Conservation (phyloP, 1,140 invertebrate genomes). For the Zaprionus nigranus region DNA sequence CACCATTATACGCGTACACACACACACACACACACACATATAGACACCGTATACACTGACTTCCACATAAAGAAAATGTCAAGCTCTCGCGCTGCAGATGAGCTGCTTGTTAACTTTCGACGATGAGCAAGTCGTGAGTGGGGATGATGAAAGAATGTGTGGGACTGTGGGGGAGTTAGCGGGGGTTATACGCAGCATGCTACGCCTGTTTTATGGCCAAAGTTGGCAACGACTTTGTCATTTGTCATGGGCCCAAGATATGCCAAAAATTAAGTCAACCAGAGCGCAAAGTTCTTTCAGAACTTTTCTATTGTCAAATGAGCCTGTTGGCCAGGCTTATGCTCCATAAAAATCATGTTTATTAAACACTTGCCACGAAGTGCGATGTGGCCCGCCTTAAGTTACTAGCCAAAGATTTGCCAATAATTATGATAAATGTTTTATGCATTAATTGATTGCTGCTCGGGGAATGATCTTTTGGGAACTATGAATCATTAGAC, state of each 20-base stretch:
- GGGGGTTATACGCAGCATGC: neutral
- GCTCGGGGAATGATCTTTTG: conserved; percentile 22
- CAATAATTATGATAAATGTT: conserved; percentile 67
- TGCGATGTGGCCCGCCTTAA: neutral
- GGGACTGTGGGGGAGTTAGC: neutral
- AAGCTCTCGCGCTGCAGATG: conserved; percentile 18
- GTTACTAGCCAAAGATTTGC: conserved; percentile 41
- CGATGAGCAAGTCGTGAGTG: neutral
- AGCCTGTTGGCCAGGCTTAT: conserved; percentile 18
- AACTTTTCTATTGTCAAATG: conserved; percentile 53
- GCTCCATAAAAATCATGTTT: conserved; percentile 42
- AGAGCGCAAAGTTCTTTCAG: conserved; percentile 46
- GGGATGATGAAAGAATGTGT: neutral
- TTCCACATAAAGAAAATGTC: conserved; percentile 61
- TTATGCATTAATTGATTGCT: conserved; percentile 34
- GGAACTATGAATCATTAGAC: conserved; percentile 17
- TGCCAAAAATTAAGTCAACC: conserved; percentile 64
- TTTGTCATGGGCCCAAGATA: conserved; percentile 60
- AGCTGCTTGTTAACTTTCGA: conserved; percentile 41
- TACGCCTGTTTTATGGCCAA: conserved; percentile 60
- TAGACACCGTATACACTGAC: conserved; percentile 22
- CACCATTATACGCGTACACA: conserved; percentile 9
- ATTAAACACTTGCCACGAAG: conserved; percentile 32
- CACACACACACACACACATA: conserved; percentile 25
- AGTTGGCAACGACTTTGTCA: conserved; percentile 64